Evolutionary conservation across 2,797 vertebrate species (phyloP), one percentile per base, ranked within the genome.

Genomic region (Mormyrus proboscirostris): DNA sequence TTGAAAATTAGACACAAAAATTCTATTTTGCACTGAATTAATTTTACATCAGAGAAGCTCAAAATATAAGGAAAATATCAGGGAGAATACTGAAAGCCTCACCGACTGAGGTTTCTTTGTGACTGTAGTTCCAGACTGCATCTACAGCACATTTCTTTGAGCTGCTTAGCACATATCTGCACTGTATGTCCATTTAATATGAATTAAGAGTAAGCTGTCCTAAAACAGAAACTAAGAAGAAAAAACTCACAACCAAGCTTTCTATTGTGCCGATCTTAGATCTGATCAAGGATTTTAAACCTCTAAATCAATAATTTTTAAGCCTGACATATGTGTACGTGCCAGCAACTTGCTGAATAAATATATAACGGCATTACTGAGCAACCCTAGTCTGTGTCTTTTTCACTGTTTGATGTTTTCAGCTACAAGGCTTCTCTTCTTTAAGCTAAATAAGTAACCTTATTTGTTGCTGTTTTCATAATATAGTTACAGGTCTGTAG

Each of bases 291-390:
- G 93, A 92, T 94, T 93, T 92, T 93, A 92, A 93, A 93, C 92
- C 84, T 90, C 91, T 94, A 91, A 93, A 93, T 92, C 84, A 90
- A 92, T 93, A 91, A 92, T 94, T 91, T 93, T 69, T 88, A 90
- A 16, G 87, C 88, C 91, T 87, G 79, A 90, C 93, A 91, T 92
- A 91, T 91, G 91, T 95, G 93, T 95, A 93, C 93, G 92, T 92
- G 92, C 92, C 83, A 90, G 92, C 92, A 92, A 95, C 92, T 93
- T 93, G 93, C 93, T 94, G 91, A 96, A 96, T 96, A 96, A 96
- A 93, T 95, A 89, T 76, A 91, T 92, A 90, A 89, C 94, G 88
- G 59, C 82, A 79, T 90, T 90, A 95, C 93, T 93, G 90, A 95
- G 91, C 92, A 94, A 92, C 90, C 93, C 89, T 89, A 88, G 10